Conservation (phyloP, 2,888 invertebrate genomes). For the Cartodere bifasciata region DNA sequence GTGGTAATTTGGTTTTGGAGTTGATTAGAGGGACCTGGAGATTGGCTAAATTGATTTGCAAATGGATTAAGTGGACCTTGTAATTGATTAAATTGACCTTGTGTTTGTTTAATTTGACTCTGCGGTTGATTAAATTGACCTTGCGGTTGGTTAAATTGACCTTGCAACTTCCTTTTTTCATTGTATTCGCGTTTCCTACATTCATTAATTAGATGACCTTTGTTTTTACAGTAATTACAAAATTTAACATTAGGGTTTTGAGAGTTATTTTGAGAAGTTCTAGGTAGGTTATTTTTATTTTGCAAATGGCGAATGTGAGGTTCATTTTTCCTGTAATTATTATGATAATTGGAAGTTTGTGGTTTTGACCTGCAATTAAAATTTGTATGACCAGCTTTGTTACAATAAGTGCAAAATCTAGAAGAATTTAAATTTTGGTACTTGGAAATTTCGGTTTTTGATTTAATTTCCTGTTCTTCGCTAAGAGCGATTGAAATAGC, state of each 20-base stretch:
- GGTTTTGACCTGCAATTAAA: conserved; percentile 1
- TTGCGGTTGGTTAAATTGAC: no score
- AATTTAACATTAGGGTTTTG: conserved; percentile 2
- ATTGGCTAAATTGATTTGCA: no score
- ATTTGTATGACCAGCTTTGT: conserved; percentile 10
- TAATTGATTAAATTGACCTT: no score
- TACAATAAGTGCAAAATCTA: conserved; percentile 5
- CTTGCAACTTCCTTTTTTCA: no score
- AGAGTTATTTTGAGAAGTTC: neutral
- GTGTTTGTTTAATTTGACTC: no score
- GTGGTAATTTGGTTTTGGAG: no score
- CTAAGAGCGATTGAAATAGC: conserved; percentile 20
- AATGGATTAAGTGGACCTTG: no score
- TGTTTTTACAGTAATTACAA: conserved; percentile 14
- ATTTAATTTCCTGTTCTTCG: conserved; percentile 21
- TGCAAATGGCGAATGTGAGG: conserved; percentile 1
- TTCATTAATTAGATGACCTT: conserved; percentile 12
- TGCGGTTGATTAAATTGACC: no score
- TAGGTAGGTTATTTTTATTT: conserved; percentile 1
- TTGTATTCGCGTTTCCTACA: conserved; percentile 17
- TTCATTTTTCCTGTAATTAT: no score
- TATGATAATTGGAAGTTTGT: no score
- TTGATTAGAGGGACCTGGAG: no score
- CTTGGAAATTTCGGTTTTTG: conserved; percentile 10
- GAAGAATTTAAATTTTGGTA: conserved; percentile 4